Evolutionary conservation across 2,888 invertebrate species (phyloP).

Genomic region (Temnothorax ravouxi): DNA sequence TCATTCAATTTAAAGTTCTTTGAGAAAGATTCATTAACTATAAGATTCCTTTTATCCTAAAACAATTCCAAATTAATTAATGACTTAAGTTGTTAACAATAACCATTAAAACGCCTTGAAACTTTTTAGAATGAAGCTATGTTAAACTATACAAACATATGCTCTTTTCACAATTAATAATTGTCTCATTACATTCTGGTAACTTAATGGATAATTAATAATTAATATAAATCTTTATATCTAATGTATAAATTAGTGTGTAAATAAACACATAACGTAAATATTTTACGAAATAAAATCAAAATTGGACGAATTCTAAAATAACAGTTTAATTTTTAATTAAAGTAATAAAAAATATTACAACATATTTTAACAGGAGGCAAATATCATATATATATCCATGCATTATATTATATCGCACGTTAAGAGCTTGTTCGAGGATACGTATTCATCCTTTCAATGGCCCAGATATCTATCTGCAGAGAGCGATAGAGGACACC

Average conservation of each 20-base stretch:
- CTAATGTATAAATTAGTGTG: background rate
- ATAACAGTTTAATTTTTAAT: background rate
- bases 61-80: constrained; percentile 68
- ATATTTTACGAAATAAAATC: background rate
- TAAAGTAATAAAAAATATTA: background rate
- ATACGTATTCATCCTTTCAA: constrained; percentile 42
- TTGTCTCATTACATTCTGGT: background rate
- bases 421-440: constrained; percentile 27
- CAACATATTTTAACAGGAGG: background rate
- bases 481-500: constrained; percentile 46
- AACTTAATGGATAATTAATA: background rate
- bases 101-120: background rate
- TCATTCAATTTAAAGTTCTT: constrained; percentile 61
- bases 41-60: constrained; percentile 59
- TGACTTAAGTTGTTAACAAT: constrained; percentile 51
- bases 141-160: background rate
- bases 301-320: background rate
- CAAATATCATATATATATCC: background rate
- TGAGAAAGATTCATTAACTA: constrained; percentile 63
- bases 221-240: background rate
- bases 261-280: background rate
- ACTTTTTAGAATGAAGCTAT: constrained; percentile 11
- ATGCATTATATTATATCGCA: background rate
- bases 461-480: constrained; percentile 52
- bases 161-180: background rate